Base-by-base conservation (phyloP, 2,888 invertebrate species). In the Lasiommata megera region DNA sequence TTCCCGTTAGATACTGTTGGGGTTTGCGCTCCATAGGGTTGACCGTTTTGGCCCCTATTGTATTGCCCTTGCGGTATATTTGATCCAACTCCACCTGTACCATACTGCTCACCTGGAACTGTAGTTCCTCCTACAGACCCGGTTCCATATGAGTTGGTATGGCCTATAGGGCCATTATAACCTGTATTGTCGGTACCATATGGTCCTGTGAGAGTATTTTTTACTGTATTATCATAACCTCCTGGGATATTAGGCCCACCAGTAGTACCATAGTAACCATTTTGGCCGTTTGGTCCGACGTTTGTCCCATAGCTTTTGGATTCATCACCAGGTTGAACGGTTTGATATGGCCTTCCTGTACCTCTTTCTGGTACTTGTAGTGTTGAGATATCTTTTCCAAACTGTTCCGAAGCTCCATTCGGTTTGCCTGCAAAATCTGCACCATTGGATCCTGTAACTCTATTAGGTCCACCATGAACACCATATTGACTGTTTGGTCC, bases 141-240 rank as follows among this genome's bases (percentile, higher is more conserved):
- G 11, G 34, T 50, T 0, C 61, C 67, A 3, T 64, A 56, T 0
- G 31, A 0, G 5, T 5, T 23, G 23, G 23, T 23, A 23, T n/a
- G n/a, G n/a, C n/a, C n/a, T n/a, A n/a, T n/a, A n/a, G n/a, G n/a
- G n/a, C 61, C 59, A 1, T 44, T 54, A 46, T 36, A 0, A 34
- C 55, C 0, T 43, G 62, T 28, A 3, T 56, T 37, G 7, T 61
- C 59, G 2, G 52, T 46, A 44, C 3, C 14, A 44, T 28, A 14
- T 12, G 28, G 11, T 1, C 54, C 41, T 34, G 56, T 63, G 12
- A 56, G 54, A 36, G 44, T 56, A 1, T n/a, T n/a, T n/a, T n/a
- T n/a, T n/a, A n/a, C n/a, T n/a, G n/a, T n/a, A n/a, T 60, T 56
- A 28, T 47, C 53, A 47, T 57, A 54, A 23, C 56, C 53, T 51